A percentile compares a stretch with the other conserved stretches of the same genome.
Conservation (phyloP, 2,888 invertebrate species). For the Chelonus formosanus region DNA sequence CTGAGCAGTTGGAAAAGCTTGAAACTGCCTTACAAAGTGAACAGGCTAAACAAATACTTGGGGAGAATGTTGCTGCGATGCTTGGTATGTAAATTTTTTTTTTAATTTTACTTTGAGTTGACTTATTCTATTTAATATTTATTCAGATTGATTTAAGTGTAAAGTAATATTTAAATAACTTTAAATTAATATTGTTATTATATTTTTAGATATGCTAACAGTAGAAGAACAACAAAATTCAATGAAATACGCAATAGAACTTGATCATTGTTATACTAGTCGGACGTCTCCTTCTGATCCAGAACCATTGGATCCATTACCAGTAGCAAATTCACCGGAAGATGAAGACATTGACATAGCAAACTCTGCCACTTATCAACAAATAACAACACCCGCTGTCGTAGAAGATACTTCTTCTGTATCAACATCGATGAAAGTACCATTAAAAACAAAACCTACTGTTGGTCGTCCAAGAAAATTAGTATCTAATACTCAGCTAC, state of each 20-base stretch:
- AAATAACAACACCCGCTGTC: background rate
- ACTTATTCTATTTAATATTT: constrained; percentile 15
- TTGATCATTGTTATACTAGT: constrained; percentile 85
- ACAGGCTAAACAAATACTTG: constrained; percentile 68
- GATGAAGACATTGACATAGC: constrained; percentile 45
- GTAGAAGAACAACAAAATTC: constrained; percentile 70
- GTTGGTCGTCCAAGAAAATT: constrained; percentile 30
- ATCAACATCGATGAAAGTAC: background rate
- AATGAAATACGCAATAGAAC: constrained; percentile 67
- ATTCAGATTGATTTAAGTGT: constrained; percentile 9
- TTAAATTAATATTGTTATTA: constrained; percentile 10
- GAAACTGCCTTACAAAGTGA: constrained; percentile 68
- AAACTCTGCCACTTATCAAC: constrained; percentile 34
- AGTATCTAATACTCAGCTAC: background rate
- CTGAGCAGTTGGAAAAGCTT: constrained; percentile 66
- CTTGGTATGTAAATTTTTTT: constrained; percentile 54
- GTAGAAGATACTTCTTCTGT: background rate
- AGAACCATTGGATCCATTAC: constrained; percentile 63
- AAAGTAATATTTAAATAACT: constrained; percentile 1
- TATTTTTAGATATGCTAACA: constrained; percentile 61
- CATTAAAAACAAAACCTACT: constrained; percentile 21
- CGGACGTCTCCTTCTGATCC: constrained; percentile 70
- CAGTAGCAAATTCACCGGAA: constrained; percentile 52
- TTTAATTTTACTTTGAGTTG: background rate
- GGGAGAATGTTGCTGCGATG: constrained; percentile 66